A percentile compares a stretch with the other conserved stretches of the same genome.
phyloP scores from a whole-genome alignment of 2,797 vertebrate genomes.

The Galago senegalensis region DNA sequence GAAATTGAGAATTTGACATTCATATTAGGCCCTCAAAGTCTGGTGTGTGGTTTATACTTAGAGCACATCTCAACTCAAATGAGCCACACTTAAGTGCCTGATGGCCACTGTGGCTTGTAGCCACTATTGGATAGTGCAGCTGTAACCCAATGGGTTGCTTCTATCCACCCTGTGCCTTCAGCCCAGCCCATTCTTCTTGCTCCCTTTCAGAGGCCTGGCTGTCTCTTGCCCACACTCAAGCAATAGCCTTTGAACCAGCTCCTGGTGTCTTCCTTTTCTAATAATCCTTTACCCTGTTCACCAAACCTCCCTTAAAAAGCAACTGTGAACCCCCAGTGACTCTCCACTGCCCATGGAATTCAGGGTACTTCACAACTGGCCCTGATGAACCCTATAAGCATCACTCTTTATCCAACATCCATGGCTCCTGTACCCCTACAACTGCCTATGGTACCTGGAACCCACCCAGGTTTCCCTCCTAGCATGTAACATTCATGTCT shows the following conservation, averaged over 20 bases:
- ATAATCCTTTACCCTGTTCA: background rate
- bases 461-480: background rate
- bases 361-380: background rate
- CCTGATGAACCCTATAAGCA: background rate
- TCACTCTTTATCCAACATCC: too few relatives aligned
- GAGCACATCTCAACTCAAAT: background rate
- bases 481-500: background rate
- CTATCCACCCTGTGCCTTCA: background rate
- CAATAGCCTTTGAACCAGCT: background rate
- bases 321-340: background rate
- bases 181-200: background rate
- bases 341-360: background rate
- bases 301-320: too few relatives aligned
- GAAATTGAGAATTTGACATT: background rate
- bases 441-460: accelerated
- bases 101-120: background rate
- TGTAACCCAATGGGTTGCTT: background rate
- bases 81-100: background rate
- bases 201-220: background rate
- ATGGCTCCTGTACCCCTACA: accelerated
- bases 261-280: background rate
- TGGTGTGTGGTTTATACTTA: too few relatives aligned
- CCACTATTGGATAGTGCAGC: background rate
- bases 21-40: background rate
- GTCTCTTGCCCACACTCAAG: background rate